Base-by-base conservation (phyloP, 2,113 vertebrate genomes). In the Toxotes chatareus region DNA sequence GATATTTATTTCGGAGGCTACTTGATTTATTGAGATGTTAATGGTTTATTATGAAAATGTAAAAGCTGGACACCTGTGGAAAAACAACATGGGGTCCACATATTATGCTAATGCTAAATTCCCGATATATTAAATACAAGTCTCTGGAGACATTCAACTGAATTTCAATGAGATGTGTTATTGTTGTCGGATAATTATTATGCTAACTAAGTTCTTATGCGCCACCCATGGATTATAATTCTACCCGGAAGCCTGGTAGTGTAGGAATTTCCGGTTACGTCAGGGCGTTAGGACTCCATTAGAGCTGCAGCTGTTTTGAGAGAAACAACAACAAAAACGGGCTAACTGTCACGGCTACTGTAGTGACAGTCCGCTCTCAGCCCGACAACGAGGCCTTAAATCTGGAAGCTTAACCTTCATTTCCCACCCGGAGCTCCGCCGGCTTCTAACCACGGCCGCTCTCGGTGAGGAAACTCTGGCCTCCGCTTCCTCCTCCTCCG, bases 401-500 rank as follows among this genome's bases (percentile, higher is more conserved):
- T 84, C 95, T 94, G 96, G 95, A 94, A 95, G 90, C 93, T 92
- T 89, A 91, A 90, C 90, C 92, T 87, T 93, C 75, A 92, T 95
- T 94, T 95, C 94, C 93, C 94, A 93, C 91, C 91, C 95, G 92
- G 96, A 94, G 96, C 95, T 95, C 91, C 94, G 93, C 95, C 95
- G 96, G 95, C 96, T 96, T 96, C 96, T 97, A 96, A 97, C 97
- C 97, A 98, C 97, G 97, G 97, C 97, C 97, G 97, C 97, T 96
- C 97, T 97, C 96, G 96, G 97, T 95, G 97, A 98, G 97, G 97
- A 97, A 98, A 99, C 97, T 98, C 98, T 99, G 98, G 98, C 97
- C 98, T 99, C 98, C 97, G 97, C 97, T 97, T 98, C 98, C 97
- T 98, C 97, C 97, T 98, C 97, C 95, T 96, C 96, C 96, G 97